Conservation (phyloP, 2,888 invertebrate species). For the Teleogryllus oceanicus region DNA sequence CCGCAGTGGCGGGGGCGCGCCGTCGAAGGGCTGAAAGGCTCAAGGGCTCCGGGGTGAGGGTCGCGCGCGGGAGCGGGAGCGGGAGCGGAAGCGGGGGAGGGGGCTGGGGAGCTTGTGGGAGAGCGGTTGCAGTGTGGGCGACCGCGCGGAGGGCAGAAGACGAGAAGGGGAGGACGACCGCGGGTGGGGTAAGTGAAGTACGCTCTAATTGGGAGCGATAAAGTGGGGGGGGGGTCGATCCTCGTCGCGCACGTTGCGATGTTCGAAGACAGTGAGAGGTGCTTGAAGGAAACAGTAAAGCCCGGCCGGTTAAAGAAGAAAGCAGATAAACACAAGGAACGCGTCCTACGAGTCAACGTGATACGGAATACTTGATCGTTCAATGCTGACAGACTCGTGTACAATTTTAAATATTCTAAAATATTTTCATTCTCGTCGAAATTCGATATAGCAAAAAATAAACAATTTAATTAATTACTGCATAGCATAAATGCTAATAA, state of each 20-base stretch:
- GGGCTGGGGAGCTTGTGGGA: neutral
- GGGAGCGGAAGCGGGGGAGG: neutral
- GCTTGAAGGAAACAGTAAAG: neutral
- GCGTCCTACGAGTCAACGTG: too few species aligned
- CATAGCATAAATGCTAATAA: too few species aligned
- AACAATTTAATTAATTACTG: too few species aligned
- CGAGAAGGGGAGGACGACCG: neutral
- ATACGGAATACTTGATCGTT: too few species aligned
- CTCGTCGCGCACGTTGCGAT: neutral
- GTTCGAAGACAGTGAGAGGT: neutral
- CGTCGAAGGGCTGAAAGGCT: neutral
- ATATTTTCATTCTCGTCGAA: too few species aligned
- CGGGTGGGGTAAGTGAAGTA: neutral
- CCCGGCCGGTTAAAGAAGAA: too few species aligned
- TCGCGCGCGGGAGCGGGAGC: neutral
- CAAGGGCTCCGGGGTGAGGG: too few species aligned
- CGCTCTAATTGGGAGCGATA: conserved; percentile 3
- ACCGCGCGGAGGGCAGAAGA: neutral
- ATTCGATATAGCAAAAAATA: too few species aligned
- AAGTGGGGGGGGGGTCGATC: neutral
- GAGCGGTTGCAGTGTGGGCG: neutral
- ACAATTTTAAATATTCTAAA: too few species aligned
- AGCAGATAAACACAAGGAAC: too few species aligned
- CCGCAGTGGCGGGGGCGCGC: neutral
- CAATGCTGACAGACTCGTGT: too few species aligned